A percentile compares a stretch with the other conserved stretches of the same genome.
Evolutionary conservation across 2,888 invertebrate species (phyloP).

Genomic region (Dendrolimus houi): DNA sequence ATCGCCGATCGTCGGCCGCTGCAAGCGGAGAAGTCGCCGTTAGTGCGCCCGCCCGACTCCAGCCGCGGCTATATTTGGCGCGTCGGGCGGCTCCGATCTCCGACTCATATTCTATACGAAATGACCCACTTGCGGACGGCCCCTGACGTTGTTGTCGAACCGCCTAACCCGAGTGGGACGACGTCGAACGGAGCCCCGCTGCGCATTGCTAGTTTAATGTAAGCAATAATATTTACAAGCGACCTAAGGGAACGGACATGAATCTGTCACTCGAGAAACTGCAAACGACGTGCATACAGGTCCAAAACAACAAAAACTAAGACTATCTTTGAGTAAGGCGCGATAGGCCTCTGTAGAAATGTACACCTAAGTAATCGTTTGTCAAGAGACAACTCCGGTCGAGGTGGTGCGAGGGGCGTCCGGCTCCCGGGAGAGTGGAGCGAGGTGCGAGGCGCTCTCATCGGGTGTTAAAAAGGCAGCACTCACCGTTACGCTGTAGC

Average conservation of each 20-base stretch:
- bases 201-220: conserved; percentile 28
- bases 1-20: conserved; percentile 85
- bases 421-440: conserved; percentile 67
- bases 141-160: conserved; percentile 26
- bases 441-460: conserved; percentile 54
- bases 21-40: conserved; percentile 78
- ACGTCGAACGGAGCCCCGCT: conserved; percentile 12
- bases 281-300: conserved; percentile 18
- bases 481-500: conserved; percentile 86
- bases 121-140: conserved; percentile 61
- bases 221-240: conserved; percentile 66
- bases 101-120: conserved; percentile 49
- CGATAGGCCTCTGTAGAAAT: conserved; percentile 11
- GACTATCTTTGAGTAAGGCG: conserved; percentile 8
- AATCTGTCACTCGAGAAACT: conserved; percentile 34
- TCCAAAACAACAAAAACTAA: conserved; percentile 19
- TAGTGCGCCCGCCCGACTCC: conserved; percentile 67
- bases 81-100: conserved; percentile 66
- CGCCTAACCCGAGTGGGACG: conserved; percentile 16
- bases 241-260: conserved; percentile 24
- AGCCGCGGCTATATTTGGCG: conserved; percentile 77
- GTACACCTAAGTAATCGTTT: conserved; percentile 14
- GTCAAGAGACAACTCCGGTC: conserved; percentile 43
- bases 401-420: conserved; percentile 66
- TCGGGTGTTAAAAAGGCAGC: conserved; percentile 43